Base-by-base conservation (phyloP, 1,140 invertebrate species). In the Apis cerana region DNA sequence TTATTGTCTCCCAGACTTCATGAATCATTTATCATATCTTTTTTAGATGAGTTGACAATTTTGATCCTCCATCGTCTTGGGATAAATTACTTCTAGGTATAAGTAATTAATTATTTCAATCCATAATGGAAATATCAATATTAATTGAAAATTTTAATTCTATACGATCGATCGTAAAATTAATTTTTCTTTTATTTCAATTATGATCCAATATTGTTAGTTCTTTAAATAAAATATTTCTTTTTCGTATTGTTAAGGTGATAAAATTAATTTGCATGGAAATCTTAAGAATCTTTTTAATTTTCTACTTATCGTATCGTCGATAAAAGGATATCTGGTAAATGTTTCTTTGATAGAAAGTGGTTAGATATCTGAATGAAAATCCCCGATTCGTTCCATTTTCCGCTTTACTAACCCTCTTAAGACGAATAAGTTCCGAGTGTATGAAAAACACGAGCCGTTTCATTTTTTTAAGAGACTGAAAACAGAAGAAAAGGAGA, bases 381-480 rank as follows among this genome's bases (percentile, higher is more conserved):
- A 75, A 75, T 81, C 19, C 13, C 17, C 43, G 61, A 27, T 61
- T 56, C 69, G 70, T 67, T 74, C 52, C 50, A 75, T 54, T 75
- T 74, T 80, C 52, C 50, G 27, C 52, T 58, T 74, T 80, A 75
- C 71, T 75, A 80, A 80, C 61, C 62, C n/a, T 33, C 71, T 81
- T 81, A 81, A 75, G 71, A 50, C 33, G 33, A 81, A 62, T 50
- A 75, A 75, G 62, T 54, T 67, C 17, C 27, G 21, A 23, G 69
- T 48, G 52, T 54, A 62, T 69, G 75, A 75, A 62, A 81, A 81
- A 62, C 62, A 65, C 70, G 33, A 58, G 71, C 61, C 61, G 54
- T 81, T 81, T 81, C 71, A 81, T 75, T 75, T 81, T 43, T 83
- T 65, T 77, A 83, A 72, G 68, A 72, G 68, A 43, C 43, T 65